Percentiles rank a stretch among this genome's conserved stretches.
Conservation (phyloP, 2,888 invertebrate genomes). For the Rhopalosiphum nymphaeae region DNA sequence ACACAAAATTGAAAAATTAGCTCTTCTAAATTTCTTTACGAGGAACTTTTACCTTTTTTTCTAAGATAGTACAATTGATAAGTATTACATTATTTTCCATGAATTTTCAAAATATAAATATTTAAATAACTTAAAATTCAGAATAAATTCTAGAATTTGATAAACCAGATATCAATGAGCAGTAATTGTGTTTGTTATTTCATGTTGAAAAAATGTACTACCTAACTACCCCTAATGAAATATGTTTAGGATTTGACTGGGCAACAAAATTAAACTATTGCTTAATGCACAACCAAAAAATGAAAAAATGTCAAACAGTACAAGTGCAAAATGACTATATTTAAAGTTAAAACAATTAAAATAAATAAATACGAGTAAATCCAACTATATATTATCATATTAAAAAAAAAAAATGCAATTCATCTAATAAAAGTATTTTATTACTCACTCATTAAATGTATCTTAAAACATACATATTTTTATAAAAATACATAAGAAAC, state of each 20-base stretch:
- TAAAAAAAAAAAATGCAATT: neutral
- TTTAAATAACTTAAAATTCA: neutral
- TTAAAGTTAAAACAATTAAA: neutral
- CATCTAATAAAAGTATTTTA: neutral
- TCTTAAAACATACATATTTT: neutral
- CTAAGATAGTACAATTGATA: neutral
- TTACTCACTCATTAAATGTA: neutral
- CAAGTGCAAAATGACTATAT: neutral
- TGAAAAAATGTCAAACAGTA: neutral
- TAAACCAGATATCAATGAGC: neutral
- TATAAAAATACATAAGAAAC: constrained; percentile 4
- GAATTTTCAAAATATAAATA: neutral
- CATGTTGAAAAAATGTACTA: neutral
- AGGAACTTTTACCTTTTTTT: neutral
- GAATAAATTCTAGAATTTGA: neutral
- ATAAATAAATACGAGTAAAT: too few species aligned
- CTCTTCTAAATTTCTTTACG: neutral
- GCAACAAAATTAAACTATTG: neutral
- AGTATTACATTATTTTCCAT: too few species aligned
- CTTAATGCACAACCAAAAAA: neutral
- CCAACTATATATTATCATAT: neutral
- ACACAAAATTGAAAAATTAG: neutral
- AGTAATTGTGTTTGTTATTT: neutral
- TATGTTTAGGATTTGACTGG: neutral
- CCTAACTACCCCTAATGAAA: neutral